phyloP scores from a whole-genome alignment of 2,797 vertebrate species.

The Halcyon leucocephala region DNA sequence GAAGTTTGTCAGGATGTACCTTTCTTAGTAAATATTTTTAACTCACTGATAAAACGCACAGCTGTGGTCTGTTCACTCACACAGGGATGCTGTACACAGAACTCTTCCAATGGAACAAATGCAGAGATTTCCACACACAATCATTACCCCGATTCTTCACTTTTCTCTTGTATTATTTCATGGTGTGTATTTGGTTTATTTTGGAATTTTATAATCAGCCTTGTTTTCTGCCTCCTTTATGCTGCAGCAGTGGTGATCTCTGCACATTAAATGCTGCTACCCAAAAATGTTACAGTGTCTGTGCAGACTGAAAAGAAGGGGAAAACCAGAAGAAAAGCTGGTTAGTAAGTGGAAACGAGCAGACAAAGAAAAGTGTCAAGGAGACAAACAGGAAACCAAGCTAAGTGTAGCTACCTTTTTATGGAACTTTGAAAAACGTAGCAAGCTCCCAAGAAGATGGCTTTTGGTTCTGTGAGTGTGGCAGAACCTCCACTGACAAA shows the following conservation, averaged over 20 bases:
- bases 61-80: background rate
- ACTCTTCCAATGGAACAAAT: background rate
- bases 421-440: background rate
- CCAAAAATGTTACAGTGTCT: background rate
- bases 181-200: background rate
- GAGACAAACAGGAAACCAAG: background rate
- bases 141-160: background rate
- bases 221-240: background rate
- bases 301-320: background rate
- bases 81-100: background rate
- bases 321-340: background rate
- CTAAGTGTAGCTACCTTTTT: background rate
- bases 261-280: background rate
- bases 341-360: slow-evolving; percentile 21
- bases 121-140: background rate
- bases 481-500: background rate
- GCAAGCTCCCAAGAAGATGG: background rate
- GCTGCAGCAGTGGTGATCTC: background rate
- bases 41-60: background rate
- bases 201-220: background rate
- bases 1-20: slow-evolving; percentile 20
- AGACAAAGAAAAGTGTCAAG: slow-evolving; percentile 25
- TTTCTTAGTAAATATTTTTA: slow-evolving; percentile 27
- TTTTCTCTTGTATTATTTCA: background rate
- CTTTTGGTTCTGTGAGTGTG: background rate